phyloP scores from a whole-genome alignment of 2,113 vertebrate species.

The Varanus komodoensis region DNA sequence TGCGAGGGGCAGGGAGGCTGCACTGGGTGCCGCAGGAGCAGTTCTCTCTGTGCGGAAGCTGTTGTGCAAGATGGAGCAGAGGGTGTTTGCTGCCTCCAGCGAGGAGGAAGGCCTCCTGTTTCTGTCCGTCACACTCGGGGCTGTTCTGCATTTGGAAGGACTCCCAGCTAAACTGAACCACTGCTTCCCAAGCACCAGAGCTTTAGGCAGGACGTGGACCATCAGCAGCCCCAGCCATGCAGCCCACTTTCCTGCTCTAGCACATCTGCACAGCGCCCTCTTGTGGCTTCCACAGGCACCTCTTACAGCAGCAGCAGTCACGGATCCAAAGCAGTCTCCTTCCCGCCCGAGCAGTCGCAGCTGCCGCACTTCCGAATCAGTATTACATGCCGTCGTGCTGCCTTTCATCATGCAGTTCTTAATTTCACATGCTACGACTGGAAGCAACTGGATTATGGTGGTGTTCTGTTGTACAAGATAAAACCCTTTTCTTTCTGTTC shows the following conservation, averaged over 20 bases:
- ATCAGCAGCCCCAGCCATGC: not conserved
- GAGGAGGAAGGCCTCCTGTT: not conserved
- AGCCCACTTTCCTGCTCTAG: not conserved
- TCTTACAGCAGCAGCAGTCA: conserved; percentile 55
- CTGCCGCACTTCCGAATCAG: not conserved
- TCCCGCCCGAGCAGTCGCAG: not conserved
- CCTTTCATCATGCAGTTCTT: not conserved
- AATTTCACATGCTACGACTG: not conserved
- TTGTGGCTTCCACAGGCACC: conserved; percentile 62
- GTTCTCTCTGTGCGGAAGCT: too few species aligned
- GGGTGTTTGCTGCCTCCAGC: not conserved
- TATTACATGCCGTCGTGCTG: not conserved
- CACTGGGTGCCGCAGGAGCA: too few species aligned
- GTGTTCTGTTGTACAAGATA: conserved; percentile 21
- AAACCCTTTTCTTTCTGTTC: conserved; percentile 16
- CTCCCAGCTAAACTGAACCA: not conserved
- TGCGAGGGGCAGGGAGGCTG: not conserved
- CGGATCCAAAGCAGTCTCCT: not conserved
- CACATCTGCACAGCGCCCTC: not conserved
- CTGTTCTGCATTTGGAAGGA: not conserved
- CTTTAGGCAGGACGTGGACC: not conserved
- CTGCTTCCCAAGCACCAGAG: not conserved
- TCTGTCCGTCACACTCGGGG: not conserved
- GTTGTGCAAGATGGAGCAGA: not conserved
- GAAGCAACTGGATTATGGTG: conserved; percentile 21